A percentile compares a stretch with the other conserved stretches of the same genome.
These are phyloP conservation scores for Carapus acus DNA, from an alignment of 2,797 vertebrate species.

Conservation along the genomic window DNA sequence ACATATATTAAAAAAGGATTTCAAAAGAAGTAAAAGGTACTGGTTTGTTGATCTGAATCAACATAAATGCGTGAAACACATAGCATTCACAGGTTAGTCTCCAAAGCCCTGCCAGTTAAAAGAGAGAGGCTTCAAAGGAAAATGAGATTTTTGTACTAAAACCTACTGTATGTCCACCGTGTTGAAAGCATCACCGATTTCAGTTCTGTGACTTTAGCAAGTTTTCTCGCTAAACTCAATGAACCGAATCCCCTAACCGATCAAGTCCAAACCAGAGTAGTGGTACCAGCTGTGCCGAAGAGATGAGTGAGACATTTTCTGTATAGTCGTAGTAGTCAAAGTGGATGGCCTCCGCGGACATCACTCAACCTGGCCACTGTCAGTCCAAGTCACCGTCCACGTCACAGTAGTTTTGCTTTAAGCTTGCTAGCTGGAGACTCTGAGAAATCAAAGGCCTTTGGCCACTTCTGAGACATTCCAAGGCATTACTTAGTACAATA, in stretches of 20 bases:
- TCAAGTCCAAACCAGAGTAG: too few relatives aligned
- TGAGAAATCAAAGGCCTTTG: constrained; percentile 34
- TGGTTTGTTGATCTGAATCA: constrained; percentile 50
- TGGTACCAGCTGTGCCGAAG: too few relatives aligned
- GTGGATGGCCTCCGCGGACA: constrained; percentile 24
- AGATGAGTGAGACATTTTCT: too few relatives aligned
- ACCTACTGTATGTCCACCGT: constrained; percentile 25
- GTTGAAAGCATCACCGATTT: constrained; percentile 18
- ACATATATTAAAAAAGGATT: constrained; percentile 26
- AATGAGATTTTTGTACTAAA: constrained; percentile 33
- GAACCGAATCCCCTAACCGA: too few relatives aligned
- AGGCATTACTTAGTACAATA: too few relatives aligned
- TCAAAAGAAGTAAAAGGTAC: constrained; percentile 28
- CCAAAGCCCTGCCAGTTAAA: constrained; percentile 32
- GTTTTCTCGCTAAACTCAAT: too few relatives aligned
- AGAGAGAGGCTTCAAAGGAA: constrained; percentile 42
- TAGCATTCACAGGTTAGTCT: constrained; percentile 49
- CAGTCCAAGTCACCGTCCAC: constrained; percentile 22
- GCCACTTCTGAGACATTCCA: constrained; percentile 11
- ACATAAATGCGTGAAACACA: constrained; percentile 52
- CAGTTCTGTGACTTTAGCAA: too few relatives aligned
- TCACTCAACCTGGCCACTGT: constrained; percentile 35
- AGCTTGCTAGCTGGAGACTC: constrained; percentile 64
- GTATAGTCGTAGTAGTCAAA: constrained; percentile 58
- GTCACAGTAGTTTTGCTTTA: constrained; percentile 68